Evolutionary conservation across 1,140 invertebrate genomes (phyloP), one percentile per base, ranked within the genome.

Genomic region (Neotoxoptera formosana): DNA sequence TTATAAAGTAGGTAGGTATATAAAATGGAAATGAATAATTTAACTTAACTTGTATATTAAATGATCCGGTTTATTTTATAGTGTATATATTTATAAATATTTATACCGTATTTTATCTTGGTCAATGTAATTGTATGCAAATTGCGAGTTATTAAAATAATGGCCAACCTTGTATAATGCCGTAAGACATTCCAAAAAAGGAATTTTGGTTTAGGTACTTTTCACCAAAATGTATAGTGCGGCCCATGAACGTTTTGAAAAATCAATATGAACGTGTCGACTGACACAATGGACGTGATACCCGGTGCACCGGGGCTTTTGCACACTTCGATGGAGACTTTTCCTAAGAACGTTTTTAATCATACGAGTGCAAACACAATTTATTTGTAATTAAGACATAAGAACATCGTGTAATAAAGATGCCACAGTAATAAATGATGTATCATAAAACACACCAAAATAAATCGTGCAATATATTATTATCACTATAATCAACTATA

Each of bases 221-320:
- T 45, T 30, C 53, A 21, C 21, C 56, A 60, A 90, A 90, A 90
- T 60, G 23, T 36, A 41, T 41, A 76, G 90, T 25, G 8, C 56
- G n/a, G 30, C 23, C 20, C 67, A 47, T n/a, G 67, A 81, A 36
- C 48, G 87, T 89, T 89, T 21, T n/a, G 60, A 83, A 92, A 91
- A 92, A 92, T 92, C 67, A 81, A 92, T 92, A 92, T 23, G n/a
- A 51, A 92, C 90, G 47, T 92, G 90, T 92, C 60, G 67, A 83
- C 67, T 8, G 60, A 36, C 90, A 83, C 67, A 92, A 51, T 92
- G 47, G 47, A 51, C 45, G 67, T 51, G 60, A 47, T 83, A 51
- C 17, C 45, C 20, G 17, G 60, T n/a, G n/a, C n/a, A 76, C 30
- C 30, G 36, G 9, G 45, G 36, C 56, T 67, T 67, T 25, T 76